A percentile compares a stretch with the other conserved stretches of the same genome.
phyloP scores from a whole-genome alignment of 2,888 invertebrate genomes.

The Cyrtodaria siliqua region DNA sequence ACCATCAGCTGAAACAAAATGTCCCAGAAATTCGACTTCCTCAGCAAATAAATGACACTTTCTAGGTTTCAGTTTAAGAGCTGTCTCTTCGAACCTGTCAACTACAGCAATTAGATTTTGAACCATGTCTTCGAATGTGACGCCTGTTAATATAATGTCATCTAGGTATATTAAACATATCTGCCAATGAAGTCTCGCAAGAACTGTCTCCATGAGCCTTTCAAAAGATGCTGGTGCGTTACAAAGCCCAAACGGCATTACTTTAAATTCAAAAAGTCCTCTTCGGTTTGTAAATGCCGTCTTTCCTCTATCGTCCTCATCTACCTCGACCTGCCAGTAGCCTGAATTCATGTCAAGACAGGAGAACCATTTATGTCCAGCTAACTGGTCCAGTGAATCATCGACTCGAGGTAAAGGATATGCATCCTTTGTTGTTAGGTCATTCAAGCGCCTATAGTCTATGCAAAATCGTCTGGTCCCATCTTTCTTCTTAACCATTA shows the following conservation, averaged over 20 bases:
- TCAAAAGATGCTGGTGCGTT: constrained; percentile 67
- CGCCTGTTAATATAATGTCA: constrained; percentile 29
- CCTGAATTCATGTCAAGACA: constrained; percentile 39
- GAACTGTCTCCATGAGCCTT: constrained; percentile 61
- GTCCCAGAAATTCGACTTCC: constrained; percentile 30
- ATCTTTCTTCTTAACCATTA: constrained; percentile 46
- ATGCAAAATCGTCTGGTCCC: constrained; percentile 36
- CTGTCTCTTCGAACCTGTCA: constrained; percentile 22
- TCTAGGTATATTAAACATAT: constrained; percentile 56
- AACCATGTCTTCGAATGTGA: constrained; percentile 29
- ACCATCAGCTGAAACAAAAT: constrained; percentile 27
- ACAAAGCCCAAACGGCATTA: constrained; percentile 67
- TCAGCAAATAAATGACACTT: constrained; percentile 24
- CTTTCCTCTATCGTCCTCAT: constrained; percentile 53
- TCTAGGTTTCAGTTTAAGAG: constrained; percentile 41
- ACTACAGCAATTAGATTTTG: constrained; percentile 21
- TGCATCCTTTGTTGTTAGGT: constrained; percentile 30
- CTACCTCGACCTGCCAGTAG: constrained; percentile 69
- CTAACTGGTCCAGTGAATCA: constrained; percentile 50
- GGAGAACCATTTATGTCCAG: constrained; percentile 44
- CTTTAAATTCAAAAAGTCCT: constrained; percentile 54
- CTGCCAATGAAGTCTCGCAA: constrained; percentile 47
- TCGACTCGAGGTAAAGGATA: constrained; percentile 50
- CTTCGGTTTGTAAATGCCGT: constrained; percentile 61
- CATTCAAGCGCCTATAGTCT: constrained; percentile 31